Percentiles rank a stretch among this genome's conserved stretches.
Evolutionary conservation across 2,888 invertebrate genomes (phyloP).

Genomic region (Hemithea aestivaria): DNA sequence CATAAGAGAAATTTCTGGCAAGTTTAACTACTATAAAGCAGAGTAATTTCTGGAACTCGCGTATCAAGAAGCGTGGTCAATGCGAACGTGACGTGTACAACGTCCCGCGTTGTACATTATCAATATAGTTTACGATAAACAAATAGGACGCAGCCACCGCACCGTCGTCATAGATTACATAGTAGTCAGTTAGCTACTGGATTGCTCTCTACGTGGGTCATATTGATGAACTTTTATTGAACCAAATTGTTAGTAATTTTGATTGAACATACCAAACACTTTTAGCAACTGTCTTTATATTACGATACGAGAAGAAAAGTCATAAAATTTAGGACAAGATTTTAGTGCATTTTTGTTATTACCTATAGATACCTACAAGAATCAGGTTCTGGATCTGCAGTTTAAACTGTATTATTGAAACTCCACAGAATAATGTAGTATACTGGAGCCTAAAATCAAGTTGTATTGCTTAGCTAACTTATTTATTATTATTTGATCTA

Average conservation of each 20-base stretch:
- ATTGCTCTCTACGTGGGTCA: slow-evolving; percentile 1
- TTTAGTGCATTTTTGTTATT: no score
- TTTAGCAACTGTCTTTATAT: no score
- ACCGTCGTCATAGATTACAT: slow-evolving; percentile 21
- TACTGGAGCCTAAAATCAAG: no score
- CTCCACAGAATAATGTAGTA: no score
- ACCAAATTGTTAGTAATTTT: slow-evolving; percentile 15
- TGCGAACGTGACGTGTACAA: slow-evolving; percentile 30
- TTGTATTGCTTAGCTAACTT: no score
- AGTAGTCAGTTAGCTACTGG: not conserved
- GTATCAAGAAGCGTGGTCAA: slow-evolving; percentile 11
- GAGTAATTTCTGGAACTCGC: slow-evolving; percentile 21
- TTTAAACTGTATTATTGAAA: no score
- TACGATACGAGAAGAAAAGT: no score
- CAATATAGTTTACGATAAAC: slow-evolving; percentile 41
- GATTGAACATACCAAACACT: slow-evolving; percentile 8
- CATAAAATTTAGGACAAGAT: no score
- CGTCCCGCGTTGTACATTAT: slow-evolving; percentile 38
- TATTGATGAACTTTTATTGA: slow-evolving; percentile 9
- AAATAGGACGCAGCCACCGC: slow-evolving; percentile 28
- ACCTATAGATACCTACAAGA: no score
- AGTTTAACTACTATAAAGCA: slow-evolving; percentile 3
- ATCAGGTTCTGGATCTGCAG: no score
- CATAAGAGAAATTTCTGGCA: slow-evolving; percentile 1
- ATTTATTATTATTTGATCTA: no score